Percentiles rank a stretch among this genome's conserved stretches.
phyloP scores from a whole-genome alignment of 2,113 vertebrate species.

The Oncorhynchus nerka region DNA sequence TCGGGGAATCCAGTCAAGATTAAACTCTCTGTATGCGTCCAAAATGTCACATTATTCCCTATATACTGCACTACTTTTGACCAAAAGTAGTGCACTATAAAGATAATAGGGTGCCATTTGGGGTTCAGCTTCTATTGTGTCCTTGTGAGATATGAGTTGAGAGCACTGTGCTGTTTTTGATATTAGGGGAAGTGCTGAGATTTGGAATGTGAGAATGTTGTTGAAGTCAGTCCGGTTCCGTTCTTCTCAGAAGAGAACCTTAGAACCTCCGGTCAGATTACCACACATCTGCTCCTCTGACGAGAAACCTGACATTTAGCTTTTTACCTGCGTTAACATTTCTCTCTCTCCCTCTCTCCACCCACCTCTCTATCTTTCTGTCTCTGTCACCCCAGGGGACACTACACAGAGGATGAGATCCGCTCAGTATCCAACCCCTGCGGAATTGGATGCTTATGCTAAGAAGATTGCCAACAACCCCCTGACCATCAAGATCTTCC shows the following conservation, averaged over 20 bases:
- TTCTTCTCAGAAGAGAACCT: slow-evolving; percentile 25
- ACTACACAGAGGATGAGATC: slow-evolving; percentile 99
- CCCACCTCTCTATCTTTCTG: slow-evolving; percentile 29
- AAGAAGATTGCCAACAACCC: slow-evolving; percentile 99
- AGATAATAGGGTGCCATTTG: too few relatives aligned
- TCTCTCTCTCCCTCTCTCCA: not conserved
- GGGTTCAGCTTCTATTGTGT: too few relatives aligned
- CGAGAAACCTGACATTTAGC: slow-evolving; percentile 11
- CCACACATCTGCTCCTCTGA: slow-evolving; percentile 46
- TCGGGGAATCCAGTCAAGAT: slow-evolving; percentile 30
- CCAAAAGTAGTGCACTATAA: too few relatives aligned
- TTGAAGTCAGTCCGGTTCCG: slow-evolving; percentile 15
- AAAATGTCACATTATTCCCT: slow-evolving; percentile 11
- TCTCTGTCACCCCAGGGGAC: slow-evolving; percentile 86
- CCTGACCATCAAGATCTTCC: slow-evolving; percentile 99
- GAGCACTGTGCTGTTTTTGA: too few relatives aligned
- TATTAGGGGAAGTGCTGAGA: slow-evolving; percentile 5
- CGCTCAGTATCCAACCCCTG: slow-evolving; percentile 98
- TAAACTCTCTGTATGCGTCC: not conserved
- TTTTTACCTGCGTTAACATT: slow-evolving; percentile 23
- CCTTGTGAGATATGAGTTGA: too few relatives aligned
- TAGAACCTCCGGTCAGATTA: slow-evolving; percentile 40
- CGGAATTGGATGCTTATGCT: slow-evolving; percentile 99
- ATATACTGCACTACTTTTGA: not conserved
- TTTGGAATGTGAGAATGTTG: slow-evolving; percentile 35